These are phyloP conservation scores for Martes martes DNA, from an alignment of 2,113 vertebrate genomes.

Conservation along the genomic window DNA sequence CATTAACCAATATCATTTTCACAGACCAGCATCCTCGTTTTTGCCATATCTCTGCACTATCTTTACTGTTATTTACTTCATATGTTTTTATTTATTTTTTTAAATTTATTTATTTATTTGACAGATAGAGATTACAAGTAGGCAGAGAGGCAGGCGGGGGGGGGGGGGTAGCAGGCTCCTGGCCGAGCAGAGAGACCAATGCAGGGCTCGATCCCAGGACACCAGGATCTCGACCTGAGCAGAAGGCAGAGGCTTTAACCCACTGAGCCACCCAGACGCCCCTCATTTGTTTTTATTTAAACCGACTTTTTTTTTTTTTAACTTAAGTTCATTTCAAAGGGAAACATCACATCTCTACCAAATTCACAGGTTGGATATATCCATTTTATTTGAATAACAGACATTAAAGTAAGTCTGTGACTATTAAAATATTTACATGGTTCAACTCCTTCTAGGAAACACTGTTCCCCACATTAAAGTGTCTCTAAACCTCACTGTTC, in stretches of 20 bases:
- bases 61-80: not conserved
- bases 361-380: not conserved
- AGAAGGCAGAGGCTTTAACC: too few species aligned
- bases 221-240: too few species aligned
- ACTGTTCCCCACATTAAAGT: not conserved
- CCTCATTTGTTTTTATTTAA: not conserved
- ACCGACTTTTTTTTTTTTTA: not conserved
- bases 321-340: not conserved
- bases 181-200: too few species aligned
- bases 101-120: too few species aligned
- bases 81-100: not conserved
- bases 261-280: too few species aligned
- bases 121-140: too few species aligned
- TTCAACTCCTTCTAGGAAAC: not conserved
- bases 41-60: not conserved
- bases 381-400: not conserved
- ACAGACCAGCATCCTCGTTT: not conserved
- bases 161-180: too few species aligned
- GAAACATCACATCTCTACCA: not conserved
- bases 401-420: not conserved
- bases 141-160: too few species aligned
- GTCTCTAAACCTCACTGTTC: not conserved
- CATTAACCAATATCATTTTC: not conserved
- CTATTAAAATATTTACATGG: not conserved
- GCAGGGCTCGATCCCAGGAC: too few species aligned